Evolutionary conservation across 2,797 vertebrate genomes (phyloP), one percentile per base, ranked within the genome.

Genomic region (Loriculus beryllinus): DNA sequence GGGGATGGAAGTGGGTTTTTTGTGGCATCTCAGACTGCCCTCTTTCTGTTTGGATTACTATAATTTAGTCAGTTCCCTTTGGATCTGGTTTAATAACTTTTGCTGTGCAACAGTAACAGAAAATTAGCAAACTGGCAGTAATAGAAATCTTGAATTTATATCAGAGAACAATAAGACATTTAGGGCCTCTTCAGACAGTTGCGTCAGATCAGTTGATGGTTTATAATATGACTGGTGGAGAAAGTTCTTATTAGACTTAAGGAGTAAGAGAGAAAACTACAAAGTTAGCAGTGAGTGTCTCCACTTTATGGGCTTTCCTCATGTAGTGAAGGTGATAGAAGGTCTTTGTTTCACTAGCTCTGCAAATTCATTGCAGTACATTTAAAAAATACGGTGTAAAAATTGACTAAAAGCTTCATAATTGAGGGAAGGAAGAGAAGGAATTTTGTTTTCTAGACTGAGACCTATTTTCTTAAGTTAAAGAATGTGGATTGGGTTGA

Each of bases 281-380:
- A 0, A 64, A 83, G 45, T 69, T 82, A 84, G 43, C n/a, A 77
- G 18, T 9, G 16, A 79, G 28, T 86, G 7, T 63, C 45, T 88
- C 25, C 26, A 16, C 12, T 72, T 85, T 64, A 15, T 48, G 65
- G 29, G 26, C 20, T 92, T 88, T 64, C 42, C 26, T 75, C 4
- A 12, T 37, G 14, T 56, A 67, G 15, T 69, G 21, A 67, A 59
- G 40, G n/a, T 70, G 65, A 62, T 19, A 45, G 43, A 86, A 77
- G 33, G 28, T 25, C 49, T 92, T 88, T 18, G 52, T 85, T 92
- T 91, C 51, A 48, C n/a, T 15, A 62, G 60, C 12, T 82, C 39
- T 75, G 60, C 56, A 91, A 54, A 6, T 47, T 80, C 22, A 35
- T 8, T 79, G 39, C 23, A 68, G 47, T 57, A 65, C 3, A 20